Evolutionary conservation across 2,888 invertebrate genomes (phyloP).

Genomic region (Spialia ferax): DNA sequence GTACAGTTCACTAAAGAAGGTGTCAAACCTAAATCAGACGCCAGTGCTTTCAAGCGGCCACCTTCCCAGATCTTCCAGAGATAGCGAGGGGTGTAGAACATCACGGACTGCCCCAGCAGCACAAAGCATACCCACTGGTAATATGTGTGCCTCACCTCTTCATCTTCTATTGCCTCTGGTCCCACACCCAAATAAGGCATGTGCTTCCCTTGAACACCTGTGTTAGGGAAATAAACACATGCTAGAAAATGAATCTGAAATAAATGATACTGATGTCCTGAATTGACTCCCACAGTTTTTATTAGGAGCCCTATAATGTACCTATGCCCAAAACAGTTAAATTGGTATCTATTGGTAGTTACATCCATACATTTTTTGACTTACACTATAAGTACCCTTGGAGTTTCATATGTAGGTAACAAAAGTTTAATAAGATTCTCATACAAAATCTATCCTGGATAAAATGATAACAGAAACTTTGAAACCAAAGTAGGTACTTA

Average conservation of each 20-base stretch:
- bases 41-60: slow-evolving; percentile 87
- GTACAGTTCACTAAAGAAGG: background rate
- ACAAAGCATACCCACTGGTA: slow-evolving; percentile 92
- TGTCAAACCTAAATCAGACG: slow-evolving; percentile 83
- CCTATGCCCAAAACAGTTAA: too few species aligned
- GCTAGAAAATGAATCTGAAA: background rate
- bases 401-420: too few species aligned
- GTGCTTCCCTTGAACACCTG: slow-evolving; percentile 79
- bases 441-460: too few species aligned
- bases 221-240: background rate
- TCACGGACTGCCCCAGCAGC: slow-evolving; percentile 88
- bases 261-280: too few species aligned
- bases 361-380: too few species aligned
- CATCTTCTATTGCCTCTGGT: slow-evolving; percentile 72
- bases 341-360: too few species aligned
- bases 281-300: too few species aligned
- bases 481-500: too few species aligned
- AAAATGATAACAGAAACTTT: too few species aligned
- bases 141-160: slow-evolving; percentile 86
- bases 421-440: too few species aligned
- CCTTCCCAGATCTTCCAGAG: slow-evolving; percentile 92
- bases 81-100: slow-evolving; percentile 90
- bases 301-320: too few species aligned
- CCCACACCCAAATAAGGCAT: slow-evolving; percentile 85
- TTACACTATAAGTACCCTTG: too few species aligned